Conservation (phyloP, 2,797 vertebrate genomes). For the Myioborus melanocephalus region DNA sequence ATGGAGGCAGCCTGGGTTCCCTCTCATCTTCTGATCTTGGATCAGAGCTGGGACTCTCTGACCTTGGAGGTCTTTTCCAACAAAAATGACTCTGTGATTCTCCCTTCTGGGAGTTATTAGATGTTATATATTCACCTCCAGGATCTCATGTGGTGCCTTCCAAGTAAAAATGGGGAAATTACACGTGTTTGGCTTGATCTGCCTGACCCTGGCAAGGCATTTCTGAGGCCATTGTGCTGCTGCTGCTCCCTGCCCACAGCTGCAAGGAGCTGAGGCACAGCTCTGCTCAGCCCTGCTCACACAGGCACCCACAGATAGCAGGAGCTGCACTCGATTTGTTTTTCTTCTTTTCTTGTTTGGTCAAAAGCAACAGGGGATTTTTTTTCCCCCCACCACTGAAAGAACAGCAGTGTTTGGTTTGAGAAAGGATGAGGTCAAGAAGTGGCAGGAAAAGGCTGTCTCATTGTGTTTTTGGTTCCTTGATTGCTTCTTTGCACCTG, state of each 20-base stretch:
- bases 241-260: background rate
- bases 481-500: conserved; percentile 48
- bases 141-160: background rate
- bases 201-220: background rate
- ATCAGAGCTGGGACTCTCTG: background rate
- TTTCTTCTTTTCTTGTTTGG: conserved; percentile 36
- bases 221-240: background rate
- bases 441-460: conserved; percentile 54
- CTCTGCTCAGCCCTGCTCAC: background rate
- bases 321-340: background rate
- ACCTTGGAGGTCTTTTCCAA: background rate
- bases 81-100: background rate
- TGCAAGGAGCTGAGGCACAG: background rate
- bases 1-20: background rate
- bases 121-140: fast-evolving
- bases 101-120: background rate
- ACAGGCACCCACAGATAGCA: background rate
- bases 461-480: conserved; percentile 7
- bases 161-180: background rate
- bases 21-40: background rate
- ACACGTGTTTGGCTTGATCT: background rate
- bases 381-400: background rate
- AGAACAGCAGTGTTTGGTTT: conserved; percentile 45
- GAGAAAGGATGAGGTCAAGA: conserved; percentile 55
- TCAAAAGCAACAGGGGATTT: background rate